These are phyloP conservation scores for Mesaphorura yosii DNA, from an alignment of 1,140 invertebrate genomes.

Conservation along the genomic window DNA sequence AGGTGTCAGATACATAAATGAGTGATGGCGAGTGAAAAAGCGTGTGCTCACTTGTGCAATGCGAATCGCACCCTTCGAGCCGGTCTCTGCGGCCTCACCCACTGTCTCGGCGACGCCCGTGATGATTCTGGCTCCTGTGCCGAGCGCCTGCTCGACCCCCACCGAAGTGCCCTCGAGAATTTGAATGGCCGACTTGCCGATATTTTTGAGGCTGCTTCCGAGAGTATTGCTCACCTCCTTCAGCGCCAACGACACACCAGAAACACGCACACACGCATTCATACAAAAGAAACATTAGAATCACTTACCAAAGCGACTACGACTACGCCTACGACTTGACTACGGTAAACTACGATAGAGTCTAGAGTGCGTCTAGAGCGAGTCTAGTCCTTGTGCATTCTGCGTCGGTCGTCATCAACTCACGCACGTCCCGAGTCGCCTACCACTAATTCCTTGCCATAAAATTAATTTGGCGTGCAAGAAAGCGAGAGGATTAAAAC, in stretches of 20 bases:
- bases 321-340: neutral
- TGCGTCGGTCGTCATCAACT: neutral
- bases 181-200: slow-evolving; percentile 30
- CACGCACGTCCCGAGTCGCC: neutral
- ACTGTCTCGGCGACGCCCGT: slow-evolving; percentile 31
- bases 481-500: too few species aligned
- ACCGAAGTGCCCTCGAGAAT: slow-evolving; percentile 29
- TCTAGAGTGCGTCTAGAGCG: neutral
- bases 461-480: too few species aligned
- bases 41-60: slow-evolving; percentile 32
- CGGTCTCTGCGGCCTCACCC: slow-evolving; percentile 29
- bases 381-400: neutral
- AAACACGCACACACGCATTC: slow-evolving; percentile 2
- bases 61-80: slow-evolving; percentile 27
- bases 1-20: too few species aligned
- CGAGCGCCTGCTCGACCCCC: slow-evolving; percentile 29
- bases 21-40: too few species aligned
- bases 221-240: slow-evolving; percentile 29
- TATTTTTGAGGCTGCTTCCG: slow-evolving; percentile 26
- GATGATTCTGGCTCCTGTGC: slow-evolving; percentile 30
- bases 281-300: neutral
- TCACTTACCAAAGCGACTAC: neutral
- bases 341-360: neutral
- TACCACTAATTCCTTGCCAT: neutral
- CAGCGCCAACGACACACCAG: neutral